Evolutionary conservation across 2,888 invertebrate genomes (phyloP).

Genomic region (Halocaridina rubra): DNA sequence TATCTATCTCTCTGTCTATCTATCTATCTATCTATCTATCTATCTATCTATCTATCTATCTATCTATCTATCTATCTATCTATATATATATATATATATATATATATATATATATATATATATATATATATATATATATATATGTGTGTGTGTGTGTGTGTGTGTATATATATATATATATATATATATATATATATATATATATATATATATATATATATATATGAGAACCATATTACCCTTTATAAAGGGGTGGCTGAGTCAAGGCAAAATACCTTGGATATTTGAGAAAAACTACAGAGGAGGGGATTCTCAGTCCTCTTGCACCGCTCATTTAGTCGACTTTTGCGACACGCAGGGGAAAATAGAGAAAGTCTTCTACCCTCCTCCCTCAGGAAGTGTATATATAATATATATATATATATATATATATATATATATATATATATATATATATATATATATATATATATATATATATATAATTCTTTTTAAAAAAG

Average conservation of each 20-base stretch:
- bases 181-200: not conserved
- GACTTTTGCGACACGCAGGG: too few relatives aligned
- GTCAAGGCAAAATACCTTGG: too few relatives aligned
- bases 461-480: not conserved
- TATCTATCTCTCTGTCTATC: not conserved
- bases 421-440: not conserved
- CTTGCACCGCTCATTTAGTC: too few relatives aligned
- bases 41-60: not conserved
- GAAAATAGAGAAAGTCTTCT: too few relatives aligned
- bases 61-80: not conserved
- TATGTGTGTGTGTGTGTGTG: not conserved
- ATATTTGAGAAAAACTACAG: too few relatives aligned
- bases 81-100: not conserved
- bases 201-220: not conserved
- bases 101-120: not conserved
- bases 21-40: not conserved
- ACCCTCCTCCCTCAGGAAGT: too few relatives aligned
- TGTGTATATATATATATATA: not conserved
- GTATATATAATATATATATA: not conserved
- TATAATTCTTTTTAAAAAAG: too few relatives aligned
- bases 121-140: not conserved
- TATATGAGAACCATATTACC: too few relatives aligned
- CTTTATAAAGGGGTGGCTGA: too few relatives aligned
- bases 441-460: not conserved
- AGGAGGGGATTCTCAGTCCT: too few relatives aligned